Percentiles rank a stretch among this genome's conserved stretches.
Conservation (phyloP, 2,797 vertebrate genomes). For the Champsocephalus gunnari region DNA sequence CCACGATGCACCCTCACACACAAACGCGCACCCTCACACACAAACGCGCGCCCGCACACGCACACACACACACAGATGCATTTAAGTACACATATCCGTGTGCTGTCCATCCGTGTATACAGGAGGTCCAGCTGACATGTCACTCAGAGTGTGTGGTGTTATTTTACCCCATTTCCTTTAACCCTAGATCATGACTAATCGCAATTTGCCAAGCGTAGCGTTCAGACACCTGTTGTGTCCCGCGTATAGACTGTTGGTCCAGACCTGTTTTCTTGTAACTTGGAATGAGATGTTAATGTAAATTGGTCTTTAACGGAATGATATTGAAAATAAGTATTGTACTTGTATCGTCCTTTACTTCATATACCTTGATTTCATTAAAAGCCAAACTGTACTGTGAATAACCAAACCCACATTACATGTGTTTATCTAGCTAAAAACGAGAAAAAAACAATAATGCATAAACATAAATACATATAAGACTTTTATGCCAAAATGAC, state of each 20-base stretch:
- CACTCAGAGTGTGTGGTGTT: constrained; percentile 80
- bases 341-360: constrained; percentile 51
- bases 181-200: constrained; percentile 84
- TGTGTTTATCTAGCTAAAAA: constrained; percentile 77
- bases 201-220: constrained; percentile 79
- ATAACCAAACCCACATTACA: constrained; percentile 75
- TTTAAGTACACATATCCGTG: constrained; percentile 35
- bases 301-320: constrained; percentile 66
- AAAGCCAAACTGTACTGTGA: constrained; percentile 72
- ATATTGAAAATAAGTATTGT: constrained; percentile 42
- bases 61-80: constrained; percentile 25
- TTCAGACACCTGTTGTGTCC: constrained; percentile 82
- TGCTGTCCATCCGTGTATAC: constrained; percentile 57
- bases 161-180: constrained; percentile 84
- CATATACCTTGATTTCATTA: constrained; percentile 59
- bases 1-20: constrained; percentile 24
- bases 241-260: constrained; percentile 66
- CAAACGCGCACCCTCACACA: constrained; percentile 14
- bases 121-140: constrained; percentile 82
- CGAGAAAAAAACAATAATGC: constrained; percentile 68
- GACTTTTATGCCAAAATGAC: constrained; percentile 81
- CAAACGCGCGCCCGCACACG: constrained; percentile 10
- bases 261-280: constrained; percentile 54
- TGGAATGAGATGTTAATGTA: constrained; percentile 74
- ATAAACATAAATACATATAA: constrained; percentile 85